Evolutionary conservation across 2,888 invertebrate species (phyloP).

Genomic region (Lithophane semibrunnea): DNA sequence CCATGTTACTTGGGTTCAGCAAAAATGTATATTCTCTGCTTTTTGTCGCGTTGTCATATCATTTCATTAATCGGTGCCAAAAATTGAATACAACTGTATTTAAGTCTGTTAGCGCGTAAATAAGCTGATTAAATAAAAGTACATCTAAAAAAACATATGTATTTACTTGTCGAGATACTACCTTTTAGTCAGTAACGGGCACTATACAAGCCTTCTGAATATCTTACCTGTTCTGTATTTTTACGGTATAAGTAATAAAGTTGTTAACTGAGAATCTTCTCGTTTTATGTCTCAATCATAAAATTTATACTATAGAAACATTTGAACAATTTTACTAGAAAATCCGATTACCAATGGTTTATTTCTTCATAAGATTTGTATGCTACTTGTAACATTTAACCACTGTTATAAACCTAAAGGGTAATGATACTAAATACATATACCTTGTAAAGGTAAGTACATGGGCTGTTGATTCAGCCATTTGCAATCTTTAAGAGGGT

Average conservation of each 20-base stretch:
- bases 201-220: not conserved
- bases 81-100: not conserved
- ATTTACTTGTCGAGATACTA: too few species aligned
- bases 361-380: constrained; percentile 43
- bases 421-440: constrained; percentile 12
- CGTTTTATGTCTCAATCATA: constrained; percentile 60
- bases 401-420: constrained; percentile 32
- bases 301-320: constrained; percentile 52
- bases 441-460: not conserved
- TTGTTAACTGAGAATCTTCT: constrained; percentile 43
- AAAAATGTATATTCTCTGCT: not conserved
- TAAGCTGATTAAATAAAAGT: too few species aligned
- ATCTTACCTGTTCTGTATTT: constrained; percentile 7
- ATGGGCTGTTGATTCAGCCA: not conserved
- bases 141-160: too few species aligned
- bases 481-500: not conserved
- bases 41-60: not conserved
- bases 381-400: constrained; percentile 7
- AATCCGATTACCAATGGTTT: constrained; percentile 54
- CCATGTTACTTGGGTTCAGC: not conserved
- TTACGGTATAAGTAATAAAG: constrained; percentile 56
- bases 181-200: not conserved
- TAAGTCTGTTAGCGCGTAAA: too few species aligned
- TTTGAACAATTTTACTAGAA: constrained; percentile 47
- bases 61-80: not conserved